Base-by-base conservation (phyloP, 2,888 invertebrate species). In the Mesorhabditis sp. region DNA sequence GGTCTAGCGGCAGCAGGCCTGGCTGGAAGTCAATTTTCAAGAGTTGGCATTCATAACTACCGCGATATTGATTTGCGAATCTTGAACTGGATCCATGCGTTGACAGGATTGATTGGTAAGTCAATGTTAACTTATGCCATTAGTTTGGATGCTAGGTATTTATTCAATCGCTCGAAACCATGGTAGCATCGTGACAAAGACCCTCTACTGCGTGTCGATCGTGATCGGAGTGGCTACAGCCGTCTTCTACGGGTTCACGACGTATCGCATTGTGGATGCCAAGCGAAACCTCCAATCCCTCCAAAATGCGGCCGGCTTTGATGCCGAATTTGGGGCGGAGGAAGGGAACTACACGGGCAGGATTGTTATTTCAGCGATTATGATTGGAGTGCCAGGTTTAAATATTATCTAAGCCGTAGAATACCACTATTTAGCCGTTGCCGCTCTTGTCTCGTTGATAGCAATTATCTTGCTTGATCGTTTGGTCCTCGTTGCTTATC, bases 231-330 rank as follows among this genome's bases (percentile, higher is more conserved):
- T 83, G 13, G 74, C 79, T 41, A 81, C 83, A 2, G 80, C 81
- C 5, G 79, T 82, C 15, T 85, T 85, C 72, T 85, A 85, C 65
- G 83, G 81, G 41, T 85, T 85, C 72, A 84, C 84, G 10, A 84
- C 84, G 5, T 82, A 80, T 71, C 66, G 82, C 65, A 83, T 77
- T 2, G 76, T 76, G 6, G 74, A 77, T 66, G 76, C 74, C 64
- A 72, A 74, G 28, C 73, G 74, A 44, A 72, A 74, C 43, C 67
- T 77, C 42, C 70, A 67, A 10, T 45, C 64, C 43, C 71, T 78
- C 4, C 76, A 72, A 63, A 43, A 65, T 5, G 74, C 74, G 15
- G 70, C 66, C 50, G 78, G 78, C 0, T 78, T 78, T 67, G 67
- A 69, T 58, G 74, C 76, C 64, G 82, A 82, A 67, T 82, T 79